phyloP scores from a whole-genome alignment of 1,140 invertebrate genomes.

The Orius laevigatus region DNA sequence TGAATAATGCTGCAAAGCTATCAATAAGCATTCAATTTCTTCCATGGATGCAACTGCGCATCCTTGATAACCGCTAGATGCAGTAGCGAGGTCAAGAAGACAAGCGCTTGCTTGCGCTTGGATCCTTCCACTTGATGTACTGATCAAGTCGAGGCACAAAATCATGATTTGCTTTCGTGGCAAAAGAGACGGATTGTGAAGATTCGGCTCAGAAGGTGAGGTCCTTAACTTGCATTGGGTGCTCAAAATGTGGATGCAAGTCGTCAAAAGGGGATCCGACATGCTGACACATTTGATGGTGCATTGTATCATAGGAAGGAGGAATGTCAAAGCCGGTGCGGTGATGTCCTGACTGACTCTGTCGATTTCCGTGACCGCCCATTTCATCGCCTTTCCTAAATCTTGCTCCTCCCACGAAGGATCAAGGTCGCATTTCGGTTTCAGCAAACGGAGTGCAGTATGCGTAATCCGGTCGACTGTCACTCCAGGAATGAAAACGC shows the following conservation, averaged over 20 bases:
- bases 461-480: slow-evolving; percentile 33
- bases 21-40: slow-evolving; percentile 63
- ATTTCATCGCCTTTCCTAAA: slow-evolving; percentile 32
- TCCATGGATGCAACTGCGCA: slow-evolving; percentile 42
- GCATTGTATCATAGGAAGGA: slow-evolving; percentile 13
- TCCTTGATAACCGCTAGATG: slow-evolving; percentile 42
- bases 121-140: slow-evolving; percentile 44
- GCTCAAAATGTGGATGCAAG: slow-evolving; percentile 13
- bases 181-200: slow-evolving; percentile 54
- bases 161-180: slow-evolving; percentile 67
- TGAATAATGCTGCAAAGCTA: slow-evolving; percentile 50
- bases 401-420: slow-evolving; percentile 60
- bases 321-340: slow-evolving; percentile 14
- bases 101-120: slow-evolving; percentile 60
- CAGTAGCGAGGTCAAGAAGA: slow-evolving; percentile 56
- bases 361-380: slow-evolving; percentile 26
- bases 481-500: slow-evolving; percentile 3
- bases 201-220: slow-evolving; percentile 29
- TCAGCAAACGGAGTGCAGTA: slow-evolving; percentile 47
- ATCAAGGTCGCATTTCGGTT: slow-evolving; percentile 64
- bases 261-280: slow-evolving; percentile 11
- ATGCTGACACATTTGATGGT: slow-evolving; percentile 12
- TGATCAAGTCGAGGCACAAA: slow-evolving; percentile 63
- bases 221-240: slow-evolving; percentile 11
- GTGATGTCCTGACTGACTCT: slow-evolving; percentile 9